Evolutionary conservation across 2,888 invertebrate genomes (phyloP).

Genomic region (Loripinus fragilis): DNA sequence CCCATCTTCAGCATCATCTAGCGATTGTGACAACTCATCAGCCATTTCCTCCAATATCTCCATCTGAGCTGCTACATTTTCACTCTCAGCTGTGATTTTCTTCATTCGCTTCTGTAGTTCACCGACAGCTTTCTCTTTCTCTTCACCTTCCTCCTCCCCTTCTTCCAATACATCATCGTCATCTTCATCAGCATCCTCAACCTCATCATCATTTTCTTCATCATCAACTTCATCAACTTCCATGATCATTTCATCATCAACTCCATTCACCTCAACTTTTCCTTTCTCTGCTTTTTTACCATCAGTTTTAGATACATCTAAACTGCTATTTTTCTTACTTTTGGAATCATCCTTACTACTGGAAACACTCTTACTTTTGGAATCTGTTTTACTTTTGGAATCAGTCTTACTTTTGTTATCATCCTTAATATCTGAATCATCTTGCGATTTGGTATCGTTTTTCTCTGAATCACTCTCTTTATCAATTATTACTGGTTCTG

Average conservation of each 20-base stretch:
- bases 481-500: slow-evolving; percentile 22
- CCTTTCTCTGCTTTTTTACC: slow-evolving; percentile 18
- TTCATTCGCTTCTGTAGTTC: slow-evolving; percentile 18
- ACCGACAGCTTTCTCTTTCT: slow-evolving; percentile 9
- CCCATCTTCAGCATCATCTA: slow-evolving; percentile 17
- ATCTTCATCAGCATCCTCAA: slow-evolving; percentile 16
- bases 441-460: slow-evolving; percentile 25
- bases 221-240: slow-evolving; percentile 22
- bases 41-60: slow-evolving; percentile 60
- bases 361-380: slow-evolving; percentile 22
- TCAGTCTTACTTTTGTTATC: slow-evolving; percentile 19
- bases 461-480: slow-evolving; percentile 14
- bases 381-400: slow-evolving; percentile 23
- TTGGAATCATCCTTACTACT: slow-evolving; percentile 20
- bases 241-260: slow-evolving; percentile 1
- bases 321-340: slow-evolving; percentile 13
- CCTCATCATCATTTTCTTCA: slow-evolving; percentile 22
- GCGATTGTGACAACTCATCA: slow-evolving; percentile 51
- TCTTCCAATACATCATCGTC: slow-evolving; percentile 19
- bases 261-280: slow-evolving; percentile 18
- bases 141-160: slow-evolving; percentile 12
- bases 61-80: slow-evolving; percentile 58
- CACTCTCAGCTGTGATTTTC: slow-evolving; percentile 41
- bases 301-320: slow-evolving; percentile 15
- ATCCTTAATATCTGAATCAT: slow-evolving; percentile 16